Conservation (phyloP, 2,113 vertebrate species). For the Lepus americanus region DNA sequence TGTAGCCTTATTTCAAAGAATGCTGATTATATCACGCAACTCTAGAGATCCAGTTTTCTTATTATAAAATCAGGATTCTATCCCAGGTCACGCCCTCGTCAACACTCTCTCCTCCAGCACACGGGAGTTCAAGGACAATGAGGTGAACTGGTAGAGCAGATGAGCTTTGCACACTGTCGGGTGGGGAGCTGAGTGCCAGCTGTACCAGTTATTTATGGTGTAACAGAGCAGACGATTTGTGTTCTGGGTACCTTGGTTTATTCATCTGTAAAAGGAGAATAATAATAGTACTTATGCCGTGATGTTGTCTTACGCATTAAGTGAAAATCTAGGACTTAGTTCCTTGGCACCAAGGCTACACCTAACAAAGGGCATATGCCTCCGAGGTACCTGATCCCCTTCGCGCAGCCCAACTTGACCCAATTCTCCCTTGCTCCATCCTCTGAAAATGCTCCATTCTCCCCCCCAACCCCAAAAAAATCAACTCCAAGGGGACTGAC, state of each 20-base stretch:
- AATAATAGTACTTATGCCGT: neutral
- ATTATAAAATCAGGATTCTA: neutral
- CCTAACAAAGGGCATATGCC: neutral
- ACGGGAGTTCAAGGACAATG: neutral
- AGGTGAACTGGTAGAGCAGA: neutral
- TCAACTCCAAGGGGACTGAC: neutral
- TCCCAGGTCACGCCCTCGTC: neutral
- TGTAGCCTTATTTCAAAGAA: neutral
- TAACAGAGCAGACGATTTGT: constrained; percentile 10
- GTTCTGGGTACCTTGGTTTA: neutral
- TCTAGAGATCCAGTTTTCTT: neutral
- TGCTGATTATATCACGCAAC: neutral
- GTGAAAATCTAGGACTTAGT: neutral
- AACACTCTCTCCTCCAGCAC: neutral
- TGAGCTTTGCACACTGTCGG: neutral
- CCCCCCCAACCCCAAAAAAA: neutral
- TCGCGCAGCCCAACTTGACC: neutral
- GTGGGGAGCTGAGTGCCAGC: neutral
- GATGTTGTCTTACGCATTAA: neutral
- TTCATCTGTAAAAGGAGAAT: constrained; percentile 3
- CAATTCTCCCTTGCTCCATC: neutral
- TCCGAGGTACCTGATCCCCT: neutral
- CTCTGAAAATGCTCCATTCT: neutral
- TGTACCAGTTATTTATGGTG: neutral
- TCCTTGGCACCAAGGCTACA: neutral